phyloP scores from a whole-genome alignment of 2,888 invertebrate species.

The Acholoe squamosa region DNA sequence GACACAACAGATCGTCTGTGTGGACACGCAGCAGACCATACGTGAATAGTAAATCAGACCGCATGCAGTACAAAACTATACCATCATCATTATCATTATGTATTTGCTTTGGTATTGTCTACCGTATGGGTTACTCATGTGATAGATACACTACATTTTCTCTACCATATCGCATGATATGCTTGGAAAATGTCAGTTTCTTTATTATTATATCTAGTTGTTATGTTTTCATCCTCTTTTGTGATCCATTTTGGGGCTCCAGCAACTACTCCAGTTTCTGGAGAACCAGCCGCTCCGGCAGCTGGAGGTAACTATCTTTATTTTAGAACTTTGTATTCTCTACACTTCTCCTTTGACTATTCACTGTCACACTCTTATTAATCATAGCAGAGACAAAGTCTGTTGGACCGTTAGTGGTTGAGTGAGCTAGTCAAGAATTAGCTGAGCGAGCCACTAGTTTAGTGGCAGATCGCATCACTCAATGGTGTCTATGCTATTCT shows the following conservation, averaged over 20 bases:
- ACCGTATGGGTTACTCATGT: not conserved
- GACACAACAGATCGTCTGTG: not conserved
- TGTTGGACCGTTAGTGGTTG: not conserved
- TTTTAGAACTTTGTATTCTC: not conserved
- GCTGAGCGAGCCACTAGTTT: not conserved
- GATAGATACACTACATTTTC: not conserved
- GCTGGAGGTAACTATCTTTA: conserved; percentile 35
- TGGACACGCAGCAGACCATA: not conserved
- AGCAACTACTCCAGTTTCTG: conserved; percentile 20
- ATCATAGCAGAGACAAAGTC: not conserved
- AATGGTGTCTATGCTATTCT: not conserved
- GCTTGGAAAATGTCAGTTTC: conserved; percentile 23
- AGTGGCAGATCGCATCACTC: not conserved
- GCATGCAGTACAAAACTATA: conserved; percentile 6
- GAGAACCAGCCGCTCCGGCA: conserved; percentile 19
- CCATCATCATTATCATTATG: not conserved
- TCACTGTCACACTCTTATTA: conserved; percentile 33
- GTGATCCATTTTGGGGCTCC: conserved; percentile 27
- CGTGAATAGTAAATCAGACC: not conserved
- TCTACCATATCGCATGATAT: conserved; percentile 35
- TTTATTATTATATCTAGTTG: conserved; percentile 16
- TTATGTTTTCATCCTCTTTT: conserved; percentile 42
- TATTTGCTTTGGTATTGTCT: conserved; percentile 6
- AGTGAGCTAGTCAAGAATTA: not conserved
- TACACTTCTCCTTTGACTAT: not conserved